Percentiles rank a stretch among this genome's conserved stretches.
These are phyloP conservation scores for Neolamprologus modestus DNA, from an alignment of 2,113 vertebrate genomes.

Conservation along the genomic window DNA sequence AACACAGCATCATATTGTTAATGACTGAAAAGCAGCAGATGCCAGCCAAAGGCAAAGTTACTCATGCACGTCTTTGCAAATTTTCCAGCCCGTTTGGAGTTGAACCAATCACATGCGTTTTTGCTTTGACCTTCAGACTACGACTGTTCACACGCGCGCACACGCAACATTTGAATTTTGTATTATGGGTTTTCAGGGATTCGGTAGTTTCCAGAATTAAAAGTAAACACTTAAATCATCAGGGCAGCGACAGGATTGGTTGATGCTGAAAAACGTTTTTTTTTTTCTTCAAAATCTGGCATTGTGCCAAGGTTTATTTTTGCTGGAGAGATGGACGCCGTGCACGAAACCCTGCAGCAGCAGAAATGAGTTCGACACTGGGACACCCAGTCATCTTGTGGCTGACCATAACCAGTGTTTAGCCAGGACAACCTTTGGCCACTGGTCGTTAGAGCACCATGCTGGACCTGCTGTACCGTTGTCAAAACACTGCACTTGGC, in stretches of 20 bases:
- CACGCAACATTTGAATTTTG: not conserved
- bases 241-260: not conserved
- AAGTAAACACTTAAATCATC: not conserved
- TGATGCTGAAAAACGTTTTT: slow-evolving; percentile 3
- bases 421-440: slow-evolving; percentile 16
- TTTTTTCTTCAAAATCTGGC: slow-evolving; percentile 37
- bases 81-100: not conserved
- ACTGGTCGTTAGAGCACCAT: slow-evolving; percentile 44
- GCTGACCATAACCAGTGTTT: slow-evolving; percentile 50
- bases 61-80: not conserved
- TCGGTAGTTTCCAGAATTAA: not conserved
- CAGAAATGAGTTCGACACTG: not conserved
- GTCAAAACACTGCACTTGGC: slow-evolving; percentile 52
- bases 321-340: slow-evolving; percentile 16
- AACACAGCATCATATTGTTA: not conserved
- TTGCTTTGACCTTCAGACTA: not conserved
- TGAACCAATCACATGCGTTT: not conserved
- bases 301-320: slow-evolving; percentile 17
- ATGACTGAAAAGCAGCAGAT: not conserved
- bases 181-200: not conserved
- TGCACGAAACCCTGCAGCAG: slow-evolving; percentile 4
- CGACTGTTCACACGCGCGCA: not conserved
- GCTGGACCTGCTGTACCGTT: slow-evolving; percentile 18
- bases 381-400: slow-evolving; percentile 46
- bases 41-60: not conserved